A percentile compares a stretch with the other conserved stretches of the same genome.
Evolutionary conservation across 2,888 invertebrate species (phyloP).

Genomic region (Dimorphilus gyrociliatus): DNA sequence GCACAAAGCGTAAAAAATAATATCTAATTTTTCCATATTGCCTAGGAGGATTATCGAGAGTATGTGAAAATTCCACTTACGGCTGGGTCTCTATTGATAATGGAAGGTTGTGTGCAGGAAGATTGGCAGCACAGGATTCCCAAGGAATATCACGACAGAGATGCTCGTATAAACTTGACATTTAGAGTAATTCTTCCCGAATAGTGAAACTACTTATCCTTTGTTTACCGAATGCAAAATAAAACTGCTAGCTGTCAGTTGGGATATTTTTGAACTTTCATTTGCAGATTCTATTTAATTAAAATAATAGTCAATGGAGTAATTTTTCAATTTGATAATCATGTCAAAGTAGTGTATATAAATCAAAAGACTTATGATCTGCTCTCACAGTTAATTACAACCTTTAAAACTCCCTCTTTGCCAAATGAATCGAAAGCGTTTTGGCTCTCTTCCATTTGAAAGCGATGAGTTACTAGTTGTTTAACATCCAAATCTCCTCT

Average conservation of each 20-base stretch:
- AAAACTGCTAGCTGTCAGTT: too few species aligned
- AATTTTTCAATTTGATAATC: too few species aligned
- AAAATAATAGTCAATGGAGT: too few species aligned
- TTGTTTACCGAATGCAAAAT: too few species aligned
- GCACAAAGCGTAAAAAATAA: too few species aligned
- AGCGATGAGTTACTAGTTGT: slow-evolving; percentile 11
- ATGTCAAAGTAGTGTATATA: too few species aligned
- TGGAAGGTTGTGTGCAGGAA: slow-evolving; percentile 40
- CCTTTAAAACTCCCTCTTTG: slow-evolving; percentile 11
- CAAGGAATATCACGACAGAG: slow-evolving; percentile 36
- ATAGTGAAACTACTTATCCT: too few species aligned
- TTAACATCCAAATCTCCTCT: slow-evolving; percentile 10
- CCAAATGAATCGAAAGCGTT: slow-evolving; percentile 11
- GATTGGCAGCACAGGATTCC: slow-evolving; percentile 41
- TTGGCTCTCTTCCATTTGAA: slow-evolving; percentile 7
- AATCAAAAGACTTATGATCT: too few species aligned
- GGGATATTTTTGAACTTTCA: too few species aligned
- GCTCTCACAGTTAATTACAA: slow-evolving; percentile 9
- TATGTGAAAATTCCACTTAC: slow-evolving; percentile 33
- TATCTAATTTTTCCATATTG: too few species aligned
- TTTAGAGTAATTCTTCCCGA: slow-evolving; percentile 36
- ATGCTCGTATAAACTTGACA: slow-evolving; percentile 36
- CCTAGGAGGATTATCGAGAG: slow-evolving; percentile 18
- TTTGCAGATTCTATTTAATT: too few species aligned
- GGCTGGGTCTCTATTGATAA: slow-evolving; percentile 39